Percentiles rank a stretch among this genome's conserved stretches.
phyloP scores from a whole-genome alignment of 2,113 vertebrate genomes.

The Lonchura striata region DNA sequence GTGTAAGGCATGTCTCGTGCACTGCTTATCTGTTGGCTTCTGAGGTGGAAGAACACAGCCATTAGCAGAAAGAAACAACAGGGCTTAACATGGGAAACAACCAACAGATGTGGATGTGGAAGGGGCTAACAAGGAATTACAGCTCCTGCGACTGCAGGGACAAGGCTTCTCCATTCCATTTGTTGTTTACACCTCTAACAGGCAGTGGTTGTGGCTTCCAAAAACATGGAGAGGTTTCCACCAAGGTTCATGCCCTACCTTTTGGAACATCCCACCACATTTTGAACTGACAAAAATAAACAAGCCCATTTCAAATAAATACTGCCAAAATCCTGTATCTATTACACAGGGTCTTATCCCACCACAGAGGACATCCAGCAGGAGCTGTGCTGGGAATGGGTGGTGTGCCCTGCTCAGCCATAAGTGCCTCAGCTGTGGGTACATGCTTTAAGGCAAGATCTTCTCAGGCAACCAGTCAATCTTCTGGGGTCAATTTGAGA shows the following conservation, averaged over 20 bases:
- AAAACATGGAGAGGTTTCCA: background rate
- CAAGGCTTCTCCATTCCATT: background rate
- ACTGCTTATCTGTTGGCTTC: background rate
- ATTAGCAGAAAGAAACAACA: background rate
- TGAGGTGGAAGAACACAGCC: background rate
- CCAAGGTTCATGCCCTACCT: background rate
- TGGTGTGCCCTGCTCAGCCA: background rate
- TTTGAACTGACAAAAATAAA: background rate
- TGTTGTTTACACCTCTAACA: background rate
- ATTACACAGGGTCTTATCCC: background rate
- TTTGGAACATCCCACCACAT: background rate
- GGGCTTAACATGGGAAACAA: background rate
- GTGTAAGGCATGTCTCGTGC: fast-evolving
- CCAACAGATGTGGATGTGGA: fast-evolving
- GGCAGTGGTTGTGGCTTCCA: background rate
- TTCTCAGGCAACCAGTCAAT: background rate
- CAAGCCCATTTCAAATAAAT: background rate
- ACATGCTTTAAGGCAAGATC: background rate
- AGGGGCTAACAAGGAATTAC: background rate
- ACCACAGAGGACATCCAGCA: background rate
- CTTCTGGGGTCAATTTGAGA: background rate
- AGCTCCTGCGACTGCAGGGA: background rate
- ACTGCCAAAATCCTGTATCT: background rate
- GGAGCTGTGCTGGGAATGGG: background rate
- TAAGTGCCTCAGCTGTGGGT: background rate